These are phyloP conservation scores for Daphoenositta chrysoptera DNA, from an alignment of 2,113 vertebrate genomes.

Conservation along the genomic window DNA sequence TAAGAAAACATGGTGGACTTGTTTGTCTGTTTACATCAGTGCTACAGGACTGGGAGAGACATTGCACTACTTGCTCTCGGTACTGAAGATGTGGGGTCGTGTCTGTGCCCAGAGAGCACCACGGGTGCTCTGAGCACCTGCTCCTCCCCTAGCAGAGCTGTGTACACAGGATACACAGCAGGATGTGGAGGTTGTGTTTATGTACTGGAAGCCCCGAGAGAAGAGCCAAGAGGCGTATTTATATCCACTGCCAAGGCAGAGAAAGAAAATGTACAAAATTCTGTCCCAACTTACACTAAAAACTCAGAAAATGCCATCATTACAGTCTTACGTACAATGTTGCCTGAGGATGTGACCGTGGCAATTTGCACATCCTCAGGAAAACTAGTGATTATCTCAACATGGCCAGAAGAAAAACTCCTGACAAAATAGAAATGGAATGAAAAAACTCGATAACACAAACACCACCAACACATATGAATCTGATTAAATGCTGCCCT, in stretches of 20 bases:
- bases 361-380: not conserved
- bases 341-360: not conserved
- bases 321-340: not conserved
- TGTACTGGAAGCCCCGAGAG: not conserved
- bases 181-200: not conserved
- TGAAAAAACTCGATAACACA: not conserved
- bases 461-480: not conserved
- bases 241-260: not conserved
- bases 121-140: accelerated
- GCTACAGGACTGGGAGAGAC: not conserved
- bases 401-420: not conserved
- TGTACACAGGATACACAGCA: accelerated
- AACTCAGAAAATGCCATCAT: not conserved
- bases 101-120: not conserved
- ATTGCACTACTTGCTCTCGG: accelerated
- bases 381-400: constrained; percentile 1
- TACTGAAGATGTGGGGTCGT: accelerated
- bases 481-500: not conserved
- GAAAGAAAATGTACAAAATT: not conserved
- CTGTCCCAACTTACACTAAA: not conserved
- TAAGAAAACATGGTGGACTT: not conserved
- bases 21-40: not conserved
- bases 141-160: not conserved
- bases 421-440: not conserved
- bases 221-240: not conserved